Base-by-base conservation (phyloP, 2,888 invertebrate genomes). In the Tuberolachnus salignus region DNA sequence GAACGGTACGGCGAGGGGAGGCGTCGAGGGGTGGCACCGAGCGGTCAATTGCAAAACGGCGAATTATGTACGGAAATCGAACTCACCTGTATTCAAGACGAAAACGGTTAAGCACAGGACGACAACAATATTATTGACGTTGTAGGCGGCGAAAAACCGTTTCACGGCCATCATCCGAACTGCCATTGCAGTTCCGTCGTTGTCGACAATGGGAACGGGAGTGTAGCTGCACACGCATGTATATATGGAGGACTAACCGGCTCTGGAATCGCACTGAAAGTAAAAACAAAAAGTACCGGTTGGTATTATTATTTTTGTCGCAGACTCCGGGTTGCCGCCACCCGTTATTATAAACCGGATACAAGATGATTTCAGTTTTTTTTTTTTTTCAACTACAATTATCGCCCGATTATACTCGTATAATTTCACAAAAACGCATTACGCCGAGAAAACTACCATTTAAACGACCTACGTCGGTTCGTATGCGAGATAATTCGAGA, bases 201-300 rank as follows among this genome's bases (percentile, higher is more conserved):
- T 63, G 63, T 67, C 78, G 78, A 66, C 67, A 69, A 78, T 78
- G 49, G 49, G n/a, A 78, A 78, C 78, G 78, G 67, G 51, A 78
- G 51, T 78, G 78, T 69, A 26, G 78, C 78, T 59, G 61, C 78
- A 78, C 69, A 78, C 78, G 78, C 78, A 78, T 78, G 78, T 78
- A 59, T 59, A 53, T 53, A 78, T 51, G 16, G 78, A 69, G 67
- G 61, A 78, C 78, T 78, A 78, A 78, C 78, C 69, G 78, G 75
- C 75, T 67, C 19, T 59, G 78, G 78, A 78, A 78, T 67, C 78
- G 21, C 69, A 59, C 78, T 78, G 69, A 61, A 78, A 78, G 19
- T 19, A 78, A 69, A 61, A 16, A 19, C 34, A 34, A 69, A 67
- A 34, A 53, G 13, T 42, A 23, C 61, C 16, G 34, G 61, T 59